Conservation (phyloP, 1,140 invertebrate genomes). For the Harlomillsia oculata region DNA sequence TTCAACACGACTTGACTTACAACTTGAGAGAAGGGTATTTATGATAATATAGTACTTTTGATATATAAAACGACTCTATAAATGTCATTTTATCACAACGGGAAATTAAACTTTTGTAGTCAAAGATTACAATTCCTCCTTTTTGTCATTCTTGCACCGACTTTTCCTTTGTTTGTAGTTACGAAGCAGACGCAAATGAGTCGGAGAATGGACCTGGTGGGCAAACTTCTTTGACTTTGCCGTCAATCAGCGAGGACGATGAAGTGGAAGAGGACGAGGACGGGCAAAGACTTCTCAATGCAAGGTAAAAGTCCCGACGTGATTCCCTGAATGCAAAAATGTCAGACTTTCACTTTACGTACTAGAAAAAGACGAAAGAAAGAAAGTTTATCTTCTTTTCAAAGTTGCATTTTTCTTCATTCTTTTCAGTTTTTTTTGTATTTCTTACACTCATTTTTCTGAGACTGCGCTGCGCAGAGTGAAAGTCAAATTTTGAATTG, state of each 20-base stretch:
- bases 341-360: no score
- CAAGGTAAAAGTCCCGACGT: slow-evolving; percentile 33
- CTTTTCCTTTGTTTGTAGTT: slow-evolving; percentile 13
- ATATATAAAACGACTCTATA: no score
- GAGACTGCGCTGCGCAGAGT: no score
- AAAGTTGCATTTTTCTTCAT: no score
- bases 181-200: slow-evolving; percentile 43
- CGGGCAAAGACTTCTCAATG: slow-evolving; percentile 32
- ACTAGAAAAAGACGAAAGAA: no score
- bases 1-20: slow-evolving; percentile 89
- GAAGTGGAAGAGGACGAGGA: slow-evolving; percentile 71
- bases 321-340: no score
- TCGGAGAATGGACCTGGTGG: slow-evolving; percentile 51
- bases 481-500: no score
- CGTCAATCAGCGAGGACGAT: slow-evolving; percentile 85
- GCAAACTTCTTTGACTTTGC: slow-evolving; percentile 63
- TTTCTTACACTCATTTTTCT: not conserved
- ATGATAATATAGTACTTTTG: no score
- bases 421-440: not conserved
- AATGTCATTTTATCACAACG: no score
- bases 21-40: slow-evolving; percentile 87
- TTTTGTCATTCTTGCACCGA: not conserved
- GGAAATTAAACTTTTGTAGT: no score
- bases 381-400: no score
- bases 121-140: no score